These are phyloP conservation scores for Ptiloglossa arizonensis DNA, from an alignment of 1,140 invertebrate species.

Conservation along the genomic window DNA sequence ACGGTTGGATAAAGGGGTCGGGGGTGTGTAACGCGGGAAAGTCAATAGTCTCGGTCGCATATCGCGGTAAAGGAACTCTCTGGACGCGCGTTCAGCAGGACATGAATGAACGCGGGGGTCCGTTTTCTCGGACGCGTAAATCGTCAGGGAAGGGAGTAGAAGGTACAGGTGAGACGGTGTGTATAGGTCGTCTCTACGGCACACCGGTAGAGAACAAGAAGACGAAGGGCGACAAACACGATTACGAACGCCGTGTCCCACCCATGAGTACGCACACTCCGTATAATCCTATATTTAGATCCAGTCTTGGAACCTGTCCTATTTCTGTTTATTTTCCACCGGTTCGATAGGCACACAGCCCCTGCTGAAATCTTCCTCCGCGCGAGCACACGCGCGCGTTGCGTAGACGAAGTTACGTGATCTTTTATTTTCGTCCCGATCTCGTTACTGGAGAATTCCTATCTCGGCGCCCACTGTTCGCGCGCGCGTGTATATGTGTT, in stretches of 20 bases:
- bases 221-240: slow-evolving; percentile 52
- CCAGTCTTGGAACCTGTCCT: slow-evolving; percentile 75
- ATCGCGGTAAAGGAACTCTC: slow-evolving; percentile 31
- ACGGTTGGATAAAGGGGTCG: neutral
- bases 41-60: slow-evolving; percentile 35
- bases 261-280: slow-evolving; percentile 50
- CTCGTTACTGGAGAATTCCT: neutral
- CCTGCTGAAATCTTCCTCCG: slow-evolving; percentile 7
- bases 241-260: slow-evolving; percentile 61
- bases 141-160: too few relatives aligned
- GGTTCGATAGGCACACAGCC: slow-evolving; percentile 40
- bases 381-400: neutral
- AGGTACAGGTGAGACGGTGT: neutral
- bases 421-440: neutral
- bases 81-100: slow-evolving; percentile 32
- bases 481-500: too few relatives aligned
- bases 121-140: slow-evolving; percentile 46
- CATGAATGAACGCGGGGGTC: slow-evolving; percentile 59
- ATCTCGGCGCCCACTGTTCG: neutral
- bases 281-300: slow-evolving; percentile 75
- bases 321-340: slow-evolving; percentile 74
- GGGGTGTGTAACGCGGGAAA: slow-evolving; percentile 20
- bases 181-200: slow-evolving; percentile 34
- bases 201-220: slow-evolving; percentile 20
- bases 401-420: neutral